Conservation (phyloP, 2,797 vertebrate species). For the Cynopterus sphinx region DNA sequence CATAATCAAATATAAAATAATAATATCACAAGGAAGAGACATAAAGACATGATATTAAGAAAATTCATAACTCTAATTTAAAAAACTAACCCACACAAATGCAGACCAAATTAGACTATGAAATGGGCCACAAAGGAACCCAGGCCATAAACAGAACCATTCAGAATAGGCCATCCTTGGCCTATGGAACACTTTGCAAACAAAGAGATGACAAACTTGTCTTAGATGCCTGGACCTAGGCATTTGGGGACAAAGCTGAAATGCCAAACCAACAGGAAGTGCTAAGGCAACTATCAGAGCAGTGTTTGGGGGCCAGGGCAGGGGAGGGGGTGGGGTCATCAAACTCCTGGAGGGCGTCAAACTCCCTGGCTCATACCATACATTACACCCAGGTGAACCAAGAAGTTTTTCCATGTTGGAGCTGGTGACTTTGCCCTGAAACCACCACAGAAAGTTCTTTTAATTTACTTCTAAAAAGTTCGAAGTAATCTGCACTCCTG, state of each 20-base stretch:
- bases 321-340: accelerated
- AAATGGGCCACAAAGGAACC: neutral
- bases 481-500: neutral
- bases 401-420: neutral
- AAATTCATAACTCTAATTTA: neutral
- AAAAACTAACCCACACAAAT: neutral
- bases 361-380: neutral
- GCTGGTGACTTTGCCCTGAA: neutral
- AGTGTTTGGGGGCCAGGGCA: too few relatives aligned
- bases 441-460: neutral
- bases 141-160: neutral
- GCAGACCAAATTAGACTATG: neutral
- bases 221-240: neutral
- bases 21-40: neutral
- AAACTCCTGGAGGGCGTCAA: neutral
- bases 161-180: neutral
- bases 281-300: too few relatives aligned
- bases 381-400: neutral
- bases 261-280: neutral
- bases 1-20: neutral
- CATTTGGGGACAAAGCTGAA: neutral
- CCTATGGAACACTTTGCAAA: neutral
- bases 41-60: neutral
- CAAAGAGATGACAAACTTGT: neutral
- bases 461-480: neutral